Evolutionary conservation across 2,888 invertebrate genomes (phyloP), one percentile per base, ranked within the genome.

Genomic region (Tricholauxania praeusta): DNA sequence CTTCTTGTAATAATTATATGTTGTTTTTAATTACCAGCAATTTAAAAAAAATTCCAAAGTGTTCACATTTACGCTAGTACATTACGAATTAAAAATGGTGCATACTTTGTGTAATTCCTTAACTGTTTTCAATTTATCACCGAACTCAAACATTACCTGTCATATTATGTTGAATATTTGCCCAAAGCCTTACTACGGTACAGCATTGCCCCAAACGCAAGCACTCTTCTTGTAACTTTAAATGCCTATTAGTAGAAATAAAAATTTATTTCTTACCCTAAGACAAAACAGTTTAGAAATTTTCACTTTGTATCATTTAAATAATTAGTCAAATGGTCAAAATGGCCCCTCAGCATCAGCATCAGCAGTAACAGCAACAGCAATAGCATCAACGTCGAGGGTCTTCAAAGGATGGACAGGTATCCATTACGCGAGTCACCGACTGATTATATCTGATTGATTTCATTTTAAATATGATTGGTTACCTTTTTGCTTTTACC

Each of bases 151-250:
- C 80, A 81, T 82, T 81, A 80, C 80, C 84, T 84, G 84, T 84
- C 85, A 83, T 82, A 84, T 85, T 83, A 83, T 79, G 81, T 80
- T 80, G 77, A 74, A 79, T 79, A 80, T 78, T 80, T 80, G 64
- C 64, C 64, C 28, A 64, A 6, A 64, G 51, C 64, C 12, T 64
- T 64, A 51, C 51, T 51, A 12, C 8, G n/a, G 17, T n/a, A 51
- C 1, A 28, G 17, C n/a, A 49, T n/a, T 49, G 17, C 32, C 49
- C 28, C 28, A 28, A 28, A 28, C 28, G 28, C 28, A 10, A 39
- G 39, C 39, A 39, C 10, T 39, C 39, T 39, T 39, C 39, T 39
- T 39, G 10, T 39, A 39, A 10, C 39, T 39, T 39, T 39, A 39
- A 39, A 39, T 39, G 39, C 39, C 39, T 39, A 39, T 39, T 39